Conservation (phyloP, 2,888 invertebrate species). For the Pherbina coryleti region DNA sequence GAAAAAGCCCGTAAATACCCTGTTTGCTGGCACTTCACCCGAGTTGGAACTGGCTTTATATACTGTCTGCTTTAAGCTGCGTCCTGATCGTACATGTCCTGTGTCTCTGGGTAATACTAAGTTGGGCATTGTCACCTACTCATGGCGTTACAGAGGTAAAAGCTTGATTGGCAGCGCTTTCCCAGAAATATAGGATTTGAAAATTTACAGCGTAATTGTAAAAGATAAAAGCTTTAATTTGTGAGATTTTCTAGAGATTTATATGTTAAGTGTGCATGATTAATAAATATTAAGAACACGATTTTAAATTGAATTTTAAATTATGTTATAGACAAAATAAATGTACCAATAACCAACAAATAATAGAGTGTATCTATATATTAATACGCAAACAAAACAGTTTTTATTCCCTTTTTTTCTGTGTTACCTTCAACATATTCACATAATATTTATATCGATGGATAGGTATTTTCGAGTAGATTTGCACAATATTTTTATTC, state of each 20-base stretch:
- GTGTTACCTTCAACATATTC: too few species aligned
- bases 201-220: neutral
- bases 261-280: neutral
- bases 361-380: too few species aligned
- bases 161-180: conserved; percentile 85
- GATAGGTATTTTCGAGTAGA: too few species aligned
- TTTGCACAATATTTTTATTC: too few species aligned
- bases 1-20: conserved; percentile 82
- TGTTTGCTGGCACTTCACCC: conserved; percentile 89
- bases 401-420: too few species aligned
- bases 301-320: neutral
- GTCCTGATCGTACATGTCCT: conserved; percentile 81
- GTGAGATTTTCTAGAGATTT: neutral
- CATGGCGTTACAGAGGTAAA: conserved; percentile 81
- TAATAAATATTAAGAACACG: neutral
- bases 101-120: conserved; percentile 79
- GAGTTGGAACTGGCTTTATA: conserved; percentile 93
- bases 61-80: conserved; percentile 85
- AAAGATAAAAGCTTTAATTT: neutral
- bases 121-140: conserved; percentile 81
- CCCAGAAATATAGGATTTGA: conserved; percentile 77
- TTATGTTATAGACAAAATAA: too few species aligned
- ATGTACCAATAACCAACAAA: too few species aligned
- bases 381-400: too few species aligned
- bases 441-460: too few species aligned